Conservation (phyloP, 1,140 invertebrate genomes). For the Lordiphosa collinella region DNA sequence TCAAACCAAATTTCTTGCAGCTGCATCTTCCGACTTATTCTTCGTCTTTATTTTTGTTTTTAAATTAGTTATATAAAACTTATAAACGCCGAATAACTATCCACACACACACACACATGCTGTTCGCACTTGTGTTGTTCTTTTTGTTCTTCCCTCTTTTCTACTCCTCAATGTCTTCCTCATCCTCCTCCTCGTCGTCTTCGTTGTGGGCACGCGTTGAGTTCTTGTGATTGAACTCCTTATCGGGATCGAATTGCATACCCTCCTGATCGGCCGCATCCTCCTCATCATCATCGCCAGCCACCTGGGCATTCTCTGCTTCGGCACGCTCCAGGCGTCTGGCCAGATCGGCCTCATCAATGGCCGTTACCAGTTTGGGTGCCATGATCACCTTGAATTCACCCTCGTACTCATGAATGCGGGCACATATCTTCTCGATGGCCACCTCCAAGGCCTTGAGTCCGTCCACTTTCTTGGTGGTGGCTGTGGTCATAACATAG, state of each 20-base stretch:
- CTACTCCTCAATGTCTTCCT: constrained; percentile 36
- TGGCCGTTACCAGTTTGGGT: constrained; percentile 98
- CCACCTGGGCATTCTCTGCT: constrained; percentile 95
- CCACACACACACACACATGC: too few relatives aligned
- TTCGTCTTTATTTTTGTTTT: too few relatives aligned
- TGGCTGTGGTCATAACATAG: constrained; percentile 96
- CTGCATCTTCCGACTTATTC: too few relatives aligned
- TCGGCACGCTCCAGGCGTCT: constrained; percentile 96
- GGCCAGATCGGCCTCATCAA: constrained; percentile 96
- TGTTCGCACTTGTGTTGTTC: too few relatives aligned
- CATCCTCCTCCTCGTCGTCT: constrained; percentile 57
- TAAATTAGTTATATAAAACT: too few relatives aligned
- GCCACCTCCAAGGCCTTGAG: constrained; percentile 93
- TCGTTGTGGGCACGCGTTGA: constrained; percentile 22
- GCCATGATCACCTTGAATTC: constrained; percentile 97
- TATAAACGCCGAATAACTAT: too few relatives aligned
- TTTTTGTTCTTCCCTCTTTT: background rate
- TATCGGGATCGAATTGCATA: constrained; percentile 80
- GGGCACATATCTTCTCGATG: constrained; percentile 91
- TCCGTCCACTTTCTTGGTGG: constrained; percentile 96
- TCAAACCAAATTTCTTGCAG: too few relatives aligned
- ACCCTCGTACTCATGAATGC: constrained; percentile 91
- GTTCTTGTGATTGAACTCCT: constrained; percentile 73
- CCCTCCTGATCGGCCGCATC: constrained; percentile 83
- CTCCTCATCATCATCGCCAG: constrained; percentile 92